Percentiles rank a stretch among this genome's conserved stretches.
Conservation (phyloP, 2,888 invertebrate species). For the Venusia cambrica region DNA sequence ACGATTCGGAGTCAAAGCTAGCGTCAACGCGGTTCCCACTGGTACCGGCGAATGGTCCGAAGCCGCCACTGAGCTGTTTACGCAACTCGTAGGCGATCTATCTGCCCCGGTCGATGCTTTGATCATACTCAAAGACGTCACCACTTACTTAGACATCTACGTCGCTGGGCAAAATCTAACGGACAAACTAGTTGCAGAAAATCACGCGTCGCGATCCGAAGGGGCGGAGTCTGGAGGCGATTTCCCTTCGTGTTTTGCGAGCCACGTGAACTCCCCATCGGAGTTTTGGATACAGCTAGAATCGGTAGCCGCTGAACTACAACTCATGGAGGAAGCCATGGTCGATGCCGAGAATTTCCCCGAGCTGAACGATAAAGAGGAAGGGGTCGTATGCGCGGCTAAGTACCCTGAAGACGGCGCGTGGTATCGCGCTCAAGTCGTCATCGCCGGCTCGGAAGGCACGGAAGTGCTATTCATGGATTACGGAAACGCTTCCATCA, state of each 20-base stretch:
- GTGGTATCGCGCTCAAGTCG: slow-evolving; percentile 85
- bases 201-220: slow-evolving; percentile 79
- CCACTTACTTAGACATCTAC: slow-evolving; percentile 84
- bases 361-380: slow-evolving; percentile 62
- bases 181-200: slow-evolving; percentile 81
- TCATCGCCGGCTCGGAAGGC: slow-evolving; percentile 77
- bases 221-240: slow-evolving; percentile 70
- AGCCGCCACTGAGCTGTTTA: slow-evolving; percentile 81
- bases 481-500: slow-evolving; percentile 83
- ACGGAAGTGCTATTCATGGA: slow-evolving; percentile 85
- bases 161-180: slow-evolving; percentile 82
- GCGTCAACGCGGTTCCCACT: slow-evolving; percentile 84
- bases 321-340: slow-evolving; percentile 81
- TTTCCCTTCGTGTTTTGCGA: slow-evolving; percentile 84
- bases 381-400: slow-evolving; percentile 83
- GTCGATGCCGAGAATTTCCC: slow-evolving; percentile 78
- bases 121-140: slow-evolving; percentile 81
- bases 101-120: slow-evolving; percentile 72
- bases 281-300: slow-evolving; percentile 91
- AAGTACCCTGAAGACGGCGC: slow-evolving; percentile 83
- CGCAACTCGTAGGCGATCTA: slow-evolving; percentile 70
- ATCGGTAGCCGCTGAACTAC: slow-evolving; percentile 77
- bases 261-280: slow-evolving; percentile 86
- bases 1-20: slow-evolving; percentile 82
- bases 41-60: slow-evolving; percentile 85